Evolutionary conservation across 2,888 invertebrate genomes (phyloP), one percentile per base, ranked within the genome.

Genomic region (Metopia argyrocephala): DNA sequence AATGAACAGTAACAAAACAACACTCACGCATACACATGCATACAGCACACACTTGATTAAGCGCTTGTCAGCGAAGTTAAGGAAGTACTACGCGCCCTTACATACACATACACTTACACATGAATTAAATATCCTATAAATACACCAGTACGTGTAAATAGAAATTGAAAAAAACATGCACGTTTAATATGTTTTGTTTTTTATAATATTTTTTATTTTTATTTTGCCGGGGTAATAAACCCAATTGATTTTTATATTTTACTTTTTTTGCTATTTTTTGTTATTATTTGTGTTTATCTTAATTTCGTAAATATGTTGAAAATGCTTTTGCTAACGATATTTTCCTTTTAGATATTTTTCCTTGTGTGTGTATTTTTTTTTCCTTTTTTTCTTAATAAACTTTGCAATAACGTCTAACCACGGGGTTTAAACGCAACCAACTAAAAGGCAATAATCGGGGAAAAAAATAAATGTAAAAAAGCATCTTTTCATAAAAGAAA

Each of bases 391-490:
- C 61, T 54, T 25, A 25, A 50, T 48, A 25, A 66, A 38, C 66
- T 54, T 57, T 64, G 48, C 70, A 70, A 61, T 64, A 70, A 75
- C 81, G 81, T 81, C 81, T 74, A 78, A 70, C 75, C 65, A 66
- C 81, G 25, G 65, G 78, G 70, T 75, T 78, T 50, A 50, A 81
- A 31, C 46, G 74, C 65, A 54, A 78, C 70, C 78, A 81, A 81
- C 81, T 78, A 61, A 78, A 70, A 65, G 71, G 52, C 71, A 71
- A 52, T 54, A 69, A 48, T 31, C 7, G 4, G 25, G 23, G 6
- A 31, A 61, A 66, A 45, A 61, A 38, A 15, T 18, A 18, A 20
- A 9, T n/a, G n/a, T n/a, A 54, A 71, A 52, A 48, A 64, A 78
- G 81, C 81, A 74, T 70, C 81, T 78, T 38, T 15, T 38, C 38